A percentile compares a stretch with the other conserved stretches of the same genome.
phyloP scores from a whole-genome alignment of 2,113 vertebrate genomes.

The Ploceus nigricollis region DNA sequence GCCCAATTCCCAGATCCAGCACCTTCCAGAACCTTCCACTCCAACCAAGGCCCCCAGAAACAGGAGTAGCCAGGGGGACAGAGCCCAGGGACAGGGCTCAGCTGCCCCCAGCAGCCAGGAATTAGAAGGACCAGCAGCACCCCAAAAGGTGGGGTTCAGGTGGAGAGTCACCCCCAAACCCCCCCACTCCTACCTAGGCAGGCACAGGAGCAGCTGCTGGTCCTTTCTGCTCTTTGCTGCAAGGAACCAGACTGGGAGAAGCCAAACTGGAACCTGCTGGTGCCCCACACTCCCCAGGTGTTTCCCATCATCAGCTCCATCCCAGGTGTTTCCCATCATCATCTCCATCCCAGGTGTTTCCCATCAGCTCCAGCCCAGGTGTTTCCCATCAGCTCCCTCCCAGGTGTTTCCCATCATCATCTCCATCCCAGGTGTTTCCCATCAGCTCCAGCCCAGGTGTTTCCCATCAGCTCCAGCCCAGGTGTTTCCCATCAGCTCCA shows the following conservation, averaged over 20 bases:
- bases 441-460: background rate
- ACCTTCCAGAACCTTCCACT: background rate
- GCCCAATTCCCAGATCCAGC: background rate
- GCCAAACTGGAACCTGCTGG: accelerated
- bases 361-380: background rate
- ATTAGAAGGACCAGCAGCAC: background rate
- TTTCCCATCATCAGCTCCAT: background rate
- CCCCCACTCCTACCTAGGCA: background rate
- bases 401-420: too few species aligned
- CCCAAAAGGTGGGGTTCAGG: background rate
- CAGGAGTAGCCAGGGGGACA: accelerated
- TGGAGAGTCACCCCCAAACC: accelerated
- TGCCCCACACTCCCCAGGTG: background rate
- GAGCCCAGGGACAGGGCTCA: background rate
- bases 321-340: background rate
- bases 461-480: background rate
- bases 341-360: background rate
- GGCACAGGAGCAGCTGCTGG: background rate
- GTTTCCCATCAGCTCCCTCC: background rate
- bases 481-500: background rate
- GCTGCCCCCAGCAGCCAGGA: background rate
- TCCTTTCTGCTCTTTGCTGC: background rate
- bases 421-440: background rate
- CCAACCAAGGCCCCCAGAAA: background rate
- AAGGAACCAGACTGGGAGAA: background rate